A percentile compares a stretch with the other conserved stretches of the same genome.
Evolutionary conservation across 2,797 vertebrate genomes (phyloP).

Genomic region (Schizopygopsis pylzovi): DNA sequence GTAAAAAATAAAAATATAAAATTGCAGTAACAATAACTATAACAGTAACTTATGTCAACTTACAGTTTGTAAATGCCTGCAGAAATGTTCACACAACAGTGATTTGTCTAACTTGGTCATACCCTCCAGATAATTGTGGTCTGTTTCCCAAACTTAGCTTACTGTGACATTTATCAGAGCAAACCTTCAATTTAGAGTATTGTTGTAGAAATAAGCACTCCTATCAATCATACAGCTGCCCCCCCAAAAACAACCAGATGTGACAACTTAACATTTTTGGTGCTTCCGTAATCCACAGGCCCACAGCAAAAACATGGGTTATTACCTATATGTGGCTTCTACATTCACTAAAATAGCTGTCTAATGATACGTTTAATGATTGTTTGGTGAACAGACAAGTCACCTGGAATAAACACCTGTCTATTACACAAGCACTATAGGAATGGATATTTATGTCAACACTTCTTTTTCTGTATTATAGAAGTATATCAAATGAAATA

Average conservation of each 20-base stretch:
- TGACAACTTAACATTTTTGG: slow-evolving; percentile 6
- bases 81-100: neutral
- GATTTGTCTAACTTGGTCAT: neutral
- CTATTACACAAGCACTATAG: neutral
- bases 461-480: neutral
- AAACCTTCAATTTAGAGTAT: slow-evolving; percentile 28
- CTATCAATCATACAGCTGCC: neutral
- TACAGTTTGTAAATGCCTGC: neutral
- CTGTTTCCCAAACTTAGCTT: neutral
- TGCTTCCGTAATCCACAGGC: slow-evolving; percentile 2
- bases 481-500: neutral
- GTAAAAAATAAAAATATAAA: neutral
- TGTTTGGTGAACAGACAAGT: slow-evolving; percentile 10
- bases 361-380: slow-evolving; percentile 17
- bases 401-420: slow-evolving; percentile 15
- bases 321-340: slow-evolving; percentile 27
- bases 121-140: slow-evolving; percentile 21
- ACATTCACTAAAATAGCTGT: slow-evolving; percentile 1
- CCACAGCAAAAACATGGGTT: slow-evolving; percentile 10
- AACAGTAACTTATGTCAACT: neutral
- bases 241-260: slow-evolving; percentile 3
- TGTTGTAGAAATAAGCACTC: neutral
- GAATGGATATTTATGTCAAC: neutral
- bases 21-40: neutral
- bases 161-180: slow-evolving; percentile 6